phyloP scores from a whole-genome alignment of 2,113 vertebrate species.

The Hemibagrus wyckioides region DNA sequence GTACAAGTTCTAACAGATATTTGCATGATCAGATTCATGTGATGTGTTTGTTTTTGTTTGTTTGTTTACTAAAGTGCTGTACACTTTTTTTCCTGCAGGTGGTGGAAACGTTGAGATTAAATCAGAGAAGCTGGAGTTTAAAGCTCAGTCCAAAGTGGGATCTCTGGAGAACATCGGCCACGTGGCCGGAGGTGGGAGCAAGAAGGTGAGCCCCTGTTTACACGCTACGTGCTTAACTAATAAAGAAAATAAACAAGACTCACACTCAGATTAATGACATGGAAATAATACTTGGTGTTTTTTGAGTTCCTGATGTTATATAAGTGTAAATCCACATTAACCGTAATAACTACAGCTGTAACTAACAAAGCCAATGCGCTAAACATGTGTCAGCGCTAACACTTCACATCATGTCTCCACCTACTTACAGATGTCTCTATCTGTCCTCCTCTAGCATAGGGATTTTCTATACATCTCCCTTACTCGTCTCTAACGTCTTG shows the following conservation, averaged over 20 bases:
- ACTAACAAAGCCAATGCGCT: background rate
- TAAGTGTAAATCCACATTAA: background rate
- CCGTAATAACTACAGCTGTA: background rate
- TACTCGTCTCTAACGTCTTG: background rate
- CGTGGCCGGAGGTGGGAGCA: slow-evolving; percentile 83
- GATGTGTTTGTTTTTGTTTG: background rate
- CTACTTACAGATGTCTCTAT: slow-evolving; percentile 14
- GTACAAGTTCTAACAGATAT: background rate
- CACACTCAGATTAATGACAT: background rate
- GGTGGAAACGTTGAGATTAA: slow-evolving; percentile 90
- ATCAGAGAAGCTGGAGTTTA: slow-evolving; percentile 92
- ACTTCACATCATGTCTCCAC: background rate
- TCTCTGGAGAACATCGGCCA: slow-evolving; percentile 91
- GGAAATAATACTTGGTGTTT: too few species aligned
- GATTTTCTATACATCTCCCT: background rate
- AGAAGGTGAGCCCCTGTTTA: slow-evolving; percentile 76
- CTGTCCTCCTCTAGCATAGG: background rate
- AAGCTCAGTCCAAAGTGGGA: slow-evolving; percentile 88
- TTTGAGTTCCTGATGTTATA: background rate
- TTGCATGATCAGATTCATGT: background rate
- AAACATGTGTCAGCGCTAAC: background rate
- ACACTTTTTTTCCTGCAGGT: slow-evolving; percentile 68
- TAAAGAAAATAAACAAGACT: background rate
- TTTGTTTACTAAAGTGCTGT: background rate
- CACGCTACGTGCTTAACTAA: background rate